Evolutionary conservation across 2,113 vertebrate species (phyloP), one percentile per base, ranked within the genome.

Genomic region (Chionis minor): DNA sequence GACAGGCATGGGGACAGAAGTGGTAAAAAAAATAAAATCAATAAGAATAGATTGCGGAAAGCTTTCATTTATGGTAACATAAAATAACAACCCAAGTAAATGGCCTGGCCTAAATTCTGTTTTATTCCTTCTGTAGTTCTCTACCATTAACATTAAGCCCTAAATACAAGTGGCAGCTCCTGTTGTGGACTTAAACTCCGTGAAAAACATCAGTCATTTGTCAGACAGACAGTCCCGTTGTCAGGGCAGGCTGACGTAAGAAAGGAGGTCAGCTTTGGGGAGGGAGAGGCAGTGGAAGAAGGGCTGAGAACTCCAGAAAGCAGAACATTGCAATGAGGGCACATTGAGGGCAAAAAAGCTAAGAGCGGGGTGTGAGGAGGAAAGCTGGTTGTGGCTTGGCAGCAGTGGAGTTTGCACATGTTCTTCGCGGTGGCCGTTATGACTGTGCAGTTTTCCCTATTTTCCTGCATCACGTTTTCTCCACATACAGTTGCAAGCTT

Each of bases 341-440:
- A 32, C 14, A 6, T 1, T 12, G 83, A 51, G 38, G 10, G 26
- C 14, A 2, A 1, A 13, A 49, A 59, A 16, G 16, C 8, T n/a
- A 26, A 67, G 67, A n/a, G 1, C 8, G 58, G 52, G 3, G 12
- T 1, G 6, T 2, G 14, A 12, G 40, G 40, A 28, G 15, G n/a
- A 20, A 19, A 30, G 11, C 3, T 15, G 11, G 5, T 30, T 45
- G 10, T 24, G 30, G 28, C 7, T 3, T 65, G 54, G n/a, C 58
- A 92, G 73, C 54, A 69, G 58, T 18, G 16, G 78, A 24, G 40
- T 10, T 65, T 55, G 14, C 32, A 15, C 2, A 0, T 11, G 2
- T 2, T 54, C 54, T 49, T 22, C 44, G 1, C 23, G 2, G 2
- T 3, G 10, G 16, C 6, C 55, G 69, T 40, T 3, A 1, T 4